Evolutionary conservation across 2,888 invertebrate species (phyloP), one percentile per base, ranked within the genome.

Genomic region (Platerodrilus igneus): DNA sequence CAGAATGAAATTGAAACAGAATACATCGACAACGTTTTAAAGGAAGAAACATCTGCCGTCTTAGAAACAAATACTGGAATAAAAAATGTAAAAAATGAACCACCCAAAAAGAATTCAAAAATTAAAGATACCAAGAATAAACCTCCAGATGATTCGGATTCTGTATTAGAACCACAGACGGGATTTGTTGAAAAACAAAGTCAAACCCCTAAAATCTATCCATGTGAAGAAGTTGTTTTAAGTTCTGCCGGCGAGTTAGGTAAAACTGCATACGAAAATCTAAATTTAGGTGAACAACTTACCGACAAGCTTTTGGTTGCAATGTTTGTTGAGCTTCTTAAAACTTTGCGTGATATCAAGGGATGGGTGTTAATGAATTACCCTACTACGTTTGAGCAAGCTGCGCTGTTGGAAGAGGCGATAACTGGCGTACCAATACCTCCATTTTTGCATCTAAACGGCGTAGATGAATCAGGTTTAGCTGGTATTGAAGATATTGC

Each of bases 331-430:
- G 78, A 79, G 53, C 81, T 79, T 53, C 58, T 82, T 10, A 76
- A 74, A 57, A 67, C 65, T 18, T 63, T 76, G 41, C 60, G 71
- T 25, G 68, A 74, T 21, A 38, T 48, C 11, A 30, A 46, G 11
- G 79, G 79, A 3, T 82, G 80, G 72, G 77, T 75, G n/a, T 65
- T 82, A 28, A 62, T 81, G 23, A 79, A 82, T 58, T 82, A 76
- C 55, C 83, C 82, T 0, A 71, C 70, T 41, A 71, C 68, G 4
- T 74, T 76, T 38, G 64, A 71, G 16, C 76, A 81, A 62, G 76
- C 79, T 22, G 69, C 71, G 50, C 66, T 74, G 25, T 59, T 83
- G 18, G 82, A 82, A 62, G 74, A 75, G 62, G 69, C 69, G 1
- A 67, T 82, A 55, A 72, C 75, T 6, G 78, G 79, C 1, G 58